Percentiles rank a stretch among this genome's conserved stretches.
phyloP scores from a whole-genome alignment of 2,113 vertebrate species.

The Solea senegalensis region DNA sequence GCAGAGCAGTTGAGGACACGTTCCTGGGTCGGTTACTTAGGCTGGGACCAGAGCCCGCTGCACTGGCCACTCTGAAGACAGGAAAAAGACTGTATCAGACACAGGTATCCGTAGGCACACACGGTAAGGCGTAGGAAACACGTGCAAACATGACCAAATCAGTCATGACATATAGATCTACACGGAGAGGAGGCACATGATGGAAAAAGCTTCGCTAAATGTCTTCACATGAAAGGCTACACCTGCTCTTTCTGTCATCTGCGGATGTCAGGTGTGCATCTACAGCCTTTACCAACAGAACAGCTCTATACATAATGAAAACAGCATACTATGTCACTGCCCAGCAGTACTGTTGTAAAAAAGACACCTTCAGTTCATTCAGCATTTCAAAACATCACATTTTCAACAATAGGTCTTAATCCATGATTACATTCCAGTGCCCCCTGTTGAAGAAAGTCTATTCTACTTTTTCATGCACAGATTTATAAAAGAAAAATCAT shows the following conservation, averaged over 20 bases:
- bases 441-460: no score
- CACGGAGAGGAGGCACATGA: background rate
- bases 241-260: background rate
- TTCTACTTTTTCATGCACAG: no score
- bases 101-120: background rate
- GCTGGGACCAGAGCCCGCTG: slow-evolving; percentile 62
- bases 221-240: background rate
- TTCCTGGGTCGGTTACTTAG: slow-evolving; percentile 75
- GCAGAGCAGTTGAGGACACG: slow-evolving; percentile 78
- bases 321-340: background rate
- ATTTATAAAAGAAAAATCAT: no score
- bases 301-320: background rate
- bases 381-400: slow-evolving; percentile 2
- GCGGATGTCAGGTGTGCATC: slow-evolving; percentile 9
- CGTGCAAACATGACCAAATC: background rate
- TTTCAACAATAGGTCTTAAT: background rate
- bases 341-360: background rate
- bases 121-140: background rate
- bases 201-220: no score
- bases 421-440: no score
- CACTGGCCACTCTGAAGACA: slow-evolving; percentile 68
- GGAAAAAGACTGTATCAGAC: slow-evolving; percentile 64
- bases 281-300: background rate
- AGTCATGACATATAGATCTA: slow-evolving; percentile 8
- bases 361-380: background rate